phyloP scores from a whole-genome alignment of 2,888 invertebrate genomes.

The Protophormia terraenovae region DNA sequence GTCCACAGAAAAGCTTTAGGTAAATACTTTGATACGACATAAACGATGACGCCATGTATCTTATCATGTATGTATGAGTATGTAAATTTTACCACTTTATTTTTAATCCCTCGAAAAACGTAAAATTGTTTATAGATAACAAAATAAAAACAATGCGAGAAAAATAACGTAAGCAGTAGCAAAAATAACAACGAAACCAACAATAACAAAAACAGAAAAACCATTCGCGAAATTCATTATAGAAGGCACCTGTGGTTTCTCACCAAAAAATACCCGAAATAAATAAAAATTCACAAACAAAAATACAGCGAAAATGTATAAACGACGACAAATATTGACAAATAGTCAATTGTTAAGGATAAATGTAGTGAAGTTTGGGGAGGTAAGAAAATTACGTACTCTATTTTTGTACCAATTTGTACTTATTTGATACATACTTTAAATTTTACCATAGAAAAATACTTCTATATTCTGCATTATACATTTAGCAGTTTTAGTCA shows the following conservation, averaged over 20 bases:
- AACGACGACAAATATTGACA: conserved; percentile 37
- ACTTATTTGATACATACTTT: too few species aligned
- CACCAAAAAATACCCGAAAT: conserved; percentile 43
- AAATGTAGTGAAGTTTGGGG: background rate
- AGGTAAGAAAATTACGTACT: background rate
- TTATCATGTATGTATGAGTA: conserved; percentile 14
- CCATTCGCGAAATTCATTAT: conserved; percentile 64
- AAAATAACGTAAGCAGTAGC: conserved; percentile 23
- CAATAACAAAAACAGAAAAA: conserved; percentile 69
- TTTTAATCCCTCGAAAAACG: conserved; percentile 53
- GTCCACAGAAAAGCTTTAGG: conserved; percentile 17
- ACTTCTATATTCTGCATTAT: too few species aligned
- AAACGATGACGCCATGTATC: conserved; percentile 1
- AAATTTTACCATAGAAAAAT: too few species aligned
- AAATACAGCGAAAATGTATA: background rate
- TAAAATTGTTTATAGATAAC: conserved; percentile 62
- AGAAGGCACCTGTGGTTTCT: conserved; percentile 63
- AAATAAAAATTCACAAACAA: conserved; percentile 8
- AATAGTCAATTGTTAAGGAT: conserved; percentile 24
- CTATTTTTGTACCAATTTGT: background rate
- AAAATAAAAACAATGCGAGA: conserved; percentile 53
- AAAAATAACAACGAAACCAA: conserved; percentile 26
- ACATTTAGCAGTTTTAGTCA: too few species aligned
- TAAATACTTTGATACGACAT: conserved; percentile 4
- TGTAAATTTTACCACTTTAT: conserved; percentile 57